Evolutionary conservation across 2,797 vertebrate species (phyloP).

Genomic region (Acanthurus tractus): DNA sequence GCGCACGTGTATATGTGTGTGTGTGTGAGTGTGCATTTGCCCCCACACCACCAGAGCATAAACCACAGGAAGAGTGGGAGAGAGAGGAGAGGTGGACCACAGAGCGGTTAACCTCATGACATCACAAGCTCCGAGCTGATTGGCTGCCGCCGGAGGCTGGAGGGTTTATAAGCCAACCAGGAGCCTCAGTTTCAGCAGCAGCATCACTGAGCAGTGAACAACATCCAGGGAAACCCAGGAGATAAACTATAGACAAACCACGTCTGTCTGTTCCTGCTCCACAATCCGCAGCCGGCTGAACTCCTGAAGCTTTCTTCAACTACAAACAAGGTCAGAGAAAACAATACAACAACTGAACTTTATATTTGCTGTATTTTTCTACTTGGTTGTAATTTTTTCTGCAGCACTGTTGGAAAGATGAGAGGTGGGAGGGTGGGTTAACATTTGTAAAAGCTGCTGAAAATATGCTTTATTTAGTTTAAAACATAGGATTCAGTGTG

Average conservation of each 20-base stretch:
- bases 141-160: conserved; percentile 74
- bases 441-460: conserved; percentile 8
- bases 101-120: conserved; percentile 86
- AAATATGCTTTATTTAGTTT: conserved; percentile 15
- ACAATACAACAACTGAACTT: not conserved
- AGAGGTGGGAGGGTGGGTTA: not conserved
- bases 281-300: conserved; percentile 28
- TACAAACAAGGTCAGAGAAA: conserved; percentile 67
- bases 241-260: conserved; percentile 54
- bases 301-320: conserved; percentile 38
- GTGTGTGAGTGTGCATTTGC: conserved; percentile 32
- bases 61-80: conserved; percentile 90
- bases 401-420: conserved; percentile 3
- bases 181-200: conserved; percentile 53
- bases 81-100: conserved; percentile 82
- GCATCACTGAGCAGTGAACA: conserved; percentile 70
- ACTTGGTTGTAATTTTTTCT: not conserved
- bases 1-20: conserved; percentile 32
- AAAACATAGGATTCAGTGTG: conserved; percentile 7
- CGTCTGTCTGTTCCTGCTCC: conserved; percentile 34
- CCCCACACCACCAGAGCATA: conserved; percentile 66
- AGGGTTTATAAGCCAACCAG: conserved; percentile 83
- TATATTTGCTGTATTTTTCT: not conserved
- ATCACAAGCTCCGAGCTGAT: conserved; percentile 75
- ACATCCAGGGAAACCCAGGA: conserved; percentile 62